These are phyloP conservation scores for Melanotus villosus DNA, from an alignment of 2,888 invertebrate genomes.

Conservation along the genomic window DNA sequence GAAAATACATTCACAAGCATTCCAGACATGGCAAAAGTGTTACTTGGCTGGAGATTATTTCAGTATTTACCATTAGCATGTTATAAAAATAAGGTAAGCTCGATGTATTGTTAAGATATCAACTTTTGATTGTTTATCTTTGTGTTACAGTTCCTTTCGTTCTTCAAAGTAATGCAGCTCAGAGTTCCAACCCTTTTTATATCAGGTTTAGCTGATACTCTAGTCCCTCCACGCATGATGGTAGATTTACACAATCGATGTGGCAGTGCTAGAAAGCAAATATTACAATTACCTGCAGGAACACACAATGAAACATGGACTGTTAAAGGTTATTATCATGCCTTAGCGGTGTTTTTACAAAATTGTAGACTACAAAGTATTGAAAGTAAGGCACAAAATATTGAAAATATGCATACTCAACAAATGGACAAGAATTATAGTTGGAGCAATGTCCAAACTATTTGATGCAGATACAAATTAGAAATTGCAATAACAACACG, in stretches of 20 bases:
- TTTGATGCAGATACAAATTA: not conserved
- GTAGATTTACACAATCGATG: slow-evolving; percentile 82
- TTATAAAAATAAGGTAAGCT: slow-evolving; percentile 92
- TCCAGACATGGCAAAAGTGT: slow-evolving; percentile 90
- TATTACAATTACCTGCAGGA: slow-evolving; percentile 84
- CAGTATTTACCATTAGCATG: slow-evolving; percentile 85
- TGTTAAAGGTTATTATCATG: slow-evolving; percentile 82
- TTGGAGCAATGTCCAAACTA: slow-evolving; percentile 13
- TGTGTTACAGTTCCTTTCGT: slow-evolving; percentile 81
- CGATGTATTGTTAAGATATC: not conserved
- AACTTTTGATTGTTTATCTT: not conserved
- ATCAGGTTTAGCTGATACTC: slow-evolving; percentile 87
- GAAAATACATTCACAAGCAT: slow-evolving; percentile 97
- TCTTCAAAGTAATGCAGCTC: slow-evolving; percentile 81
- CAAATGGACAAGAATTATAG: not conserved
- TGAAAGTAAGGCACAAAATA: slow-evolving; percentile 26
- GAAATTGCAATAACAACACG: not conserved
- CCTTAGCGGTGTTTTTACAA: slow-evolving; percentile 72
- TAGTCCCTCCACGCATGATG: slow-evolving; percentile 95
- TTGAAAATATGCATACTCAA: not conserved
- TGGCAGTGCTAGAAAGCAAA: slow-evolving; percentile 81
- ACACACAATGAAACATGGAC: slow-evolving; percentile 98
- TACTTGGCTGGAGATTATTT: slow-evolving; percentile 82
- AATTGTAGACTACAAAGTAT: slow-evolving; percentile 61
- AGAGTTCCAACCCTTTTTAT: slow-evolving; percentile 87